Conservation (phyloP, 1,140 invertebrate genomes). For the Halyomorpha halys region DNA sequence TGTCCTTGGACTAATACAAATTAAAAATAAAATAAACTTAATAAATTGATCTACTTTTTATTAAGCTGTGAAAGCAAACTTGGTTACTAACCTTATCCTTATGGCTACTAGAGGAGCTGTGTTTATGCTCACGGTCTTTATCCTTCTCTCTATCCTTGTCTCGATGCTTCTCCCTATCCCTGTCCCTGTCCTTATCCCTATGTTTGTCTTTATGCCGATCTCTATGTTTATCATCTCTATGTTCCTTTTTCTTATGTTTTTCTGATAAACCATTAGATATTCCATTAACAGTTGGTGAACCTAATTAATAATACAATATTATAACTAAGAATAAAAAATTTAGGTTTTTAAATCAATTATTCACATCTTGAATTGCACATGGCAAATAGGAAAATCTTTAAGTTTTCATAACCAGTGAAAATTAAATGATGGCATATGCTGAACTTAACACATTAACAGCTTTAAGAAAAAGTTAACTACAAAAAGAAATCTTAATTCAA, state of each 20-base stretch:
- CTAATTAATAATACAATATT: slow-evolving; percentile 6
- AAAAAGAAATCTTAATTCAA: too few relatives aligned
- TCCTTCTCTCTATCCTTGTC: slow-evolving; percentile 40
- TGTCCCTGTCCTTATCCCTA: slow-evolving; percentile 31
- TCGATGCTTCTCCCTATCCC: slow-evolving; percentile 30
- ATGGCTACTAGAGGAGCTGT: slow-evolving; percentile 23
- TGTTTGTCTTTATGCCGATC: slow-evolving; percentile 21
- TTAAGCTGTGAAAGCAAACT: background rate
- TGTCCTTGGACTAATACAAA: slow-evolving; percentile 18
- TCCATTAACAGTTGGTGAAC: slow-evolving; percentile 20
- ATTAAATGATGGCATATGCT: too few relatives aligned
- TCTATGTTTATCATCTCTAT: slow-evolving; percentile 29
- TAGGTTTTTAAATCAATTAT: background rate
- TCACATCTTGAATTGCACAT: background rate
- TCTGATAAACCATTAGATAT: slow-evolving; percentile 21
- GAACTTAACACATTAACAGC: too few relatives aligned
- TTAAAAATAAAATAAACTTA: too few relatives aligned
- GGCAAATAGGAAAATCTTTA: background rate
- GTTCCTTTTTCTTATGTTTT: slow-evolving; percentile 30
- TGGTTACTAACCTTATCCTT: background rate
- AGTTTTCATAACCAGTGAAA: background rate
- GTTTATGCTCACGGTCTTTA: slow-evolving; percentile 29
- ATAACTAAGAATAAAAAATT: background rate
- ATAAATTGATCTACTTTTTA: too few relatives aligned
- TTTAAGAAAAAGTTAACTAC: too few relatives aligned